These are phyloP conservation scores for Pseudoatta argentina DNA, from an alignment of 1,140 invertebrate genomes.

Conservation along the genomic window DNA sequence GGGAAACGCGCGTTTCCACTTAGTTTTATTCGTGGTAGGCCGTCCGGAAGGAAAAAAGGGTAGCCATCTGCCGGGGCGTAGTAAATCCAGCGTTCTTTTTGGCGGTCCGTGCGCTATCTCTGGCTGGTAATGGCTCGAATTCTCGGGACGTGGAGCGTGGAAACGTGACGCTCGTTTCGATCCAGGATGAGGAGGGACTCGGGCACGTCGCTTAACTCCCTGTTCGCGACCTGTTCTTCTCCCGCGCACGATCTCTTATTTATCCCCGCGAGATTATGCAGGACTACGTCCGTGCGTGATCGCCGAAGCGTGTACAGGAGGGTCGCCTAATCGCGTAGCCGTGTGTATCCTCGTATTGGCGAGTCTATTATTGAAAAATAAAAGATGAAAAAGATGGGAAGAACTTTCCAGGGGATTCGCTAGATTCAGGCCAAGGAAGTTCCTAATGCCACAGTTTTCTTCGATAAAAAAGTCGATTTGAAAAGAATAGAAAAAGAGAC, in stretches of 20 bases:
- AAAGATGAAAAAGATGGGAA: constrained; percentile 9
- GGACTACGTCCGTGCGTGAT: constrained; percentile 55
- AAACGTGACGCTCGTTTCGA: constrained; percentile 56
- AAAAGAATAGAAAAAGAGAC: neutral
- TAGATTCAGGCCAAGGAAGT: neutral
- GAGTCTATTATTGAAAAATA: constrained; percentile 72
- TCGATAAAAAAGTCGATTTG: constrained; percentile 26
- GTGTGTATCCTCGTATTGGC: constrained; percentile 54
- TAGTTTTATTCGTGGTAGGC: constrained; percentile 27
- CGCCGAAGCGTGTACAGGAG: constrained; percentile 59
- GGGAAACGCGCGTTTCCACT: constrained; percentile 39
- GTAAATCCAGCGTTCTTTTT: constrained; percentile 56
- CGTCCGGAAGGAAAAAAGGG: constrained; percentile 14
- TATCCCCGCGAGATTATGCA: constrained; percentile 64
- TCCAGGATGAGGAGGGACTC: neutral
- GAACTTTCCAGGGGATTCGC: constrained; percentile 22
- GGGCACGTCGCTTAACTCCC: constrained; percentile 9
- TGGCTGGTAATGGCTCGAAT: constrained; percentile 59
- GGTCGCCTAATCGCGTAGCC: constrained; percentile 71
- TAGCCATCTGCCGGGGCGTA: constrained; percentile 49
- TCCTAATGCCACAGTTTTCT: neutral
- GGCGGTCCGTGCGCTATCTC: constrained; percentile 37
- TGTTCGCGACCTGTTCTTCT: constrained; percentile 30
- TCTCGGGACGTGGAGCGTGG: constrained; percentile 32
- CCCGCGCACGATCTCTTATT: constrained; percentile 55